A percentile compares a stretch with the other conserved stretches of the same genome.
These are phyloP conservation scores for Porites cylindrica DNA, from an alignment of 92 coral and sea anemone genomes.

Conservation along the genomic window DNA sequence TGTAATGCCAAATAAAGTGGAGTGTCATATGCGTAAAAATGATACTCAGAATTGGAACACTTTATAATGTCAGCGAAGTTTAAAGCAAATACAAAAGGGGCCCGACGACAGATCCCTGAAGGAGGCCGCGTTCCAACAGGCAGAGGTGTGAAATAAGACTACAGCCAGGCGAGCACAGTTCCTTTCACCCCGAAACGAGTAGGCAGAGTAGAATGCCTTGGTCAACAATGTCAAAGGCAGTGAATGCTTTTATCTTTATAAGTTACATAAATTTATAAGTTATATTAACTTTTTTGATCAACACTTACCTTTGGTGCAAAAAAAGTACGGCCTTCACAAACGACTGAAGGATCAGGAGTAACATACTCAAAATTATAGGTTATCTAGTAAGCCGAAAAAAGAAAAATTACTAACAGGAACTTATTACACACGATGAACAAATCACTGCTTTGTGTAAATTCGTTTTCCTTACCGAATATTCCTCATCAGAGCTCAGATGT, in stretches of 20 bases:
- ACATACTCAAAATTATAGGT: conserved; percentile 72
- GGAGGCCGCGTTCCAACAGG: no score
- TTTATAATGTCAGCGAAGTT: conserved; percentile 36
- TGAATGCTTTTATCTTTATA: no score
- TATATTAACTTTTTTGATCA: not conserved
- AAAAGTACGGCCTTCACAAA: conserved; percentile 50
- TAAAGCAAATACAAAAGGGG: conserved; percentile 17
- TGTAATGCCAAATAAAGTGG: conserved; percentile 24
- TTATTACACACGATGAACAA: not conserved
- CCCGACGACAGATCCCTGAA: no score
- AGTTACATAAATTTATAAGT: not conserved
- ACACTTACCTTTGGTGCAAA: conserved; percentile 79
- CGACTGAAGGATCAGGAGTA: conserved; percentile 70
- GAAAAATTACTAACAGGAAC: not conserved
- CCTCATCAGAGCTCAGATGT: conserved; percentile 76
- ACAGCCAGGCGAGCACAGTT: no score
- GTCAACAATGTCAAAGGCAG: no score
- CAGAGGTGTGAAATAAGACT: no score
- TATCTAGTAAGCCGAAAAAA: conserved; percentile 26
- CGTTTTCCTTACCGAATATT: conserved; percentile 56
- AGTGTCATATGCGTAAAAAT: conserved; percentile 8
- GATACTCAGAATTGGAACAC: conserved; percentile 28
- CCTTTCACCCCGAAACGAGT: no score
- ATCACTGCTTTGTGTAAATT: not conserved
- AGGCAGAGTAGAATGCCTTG: no score